phyloP scores from a whole-genome alignment of 2,888 invertebrate species.

The Pyralis farinalis region DNA sequence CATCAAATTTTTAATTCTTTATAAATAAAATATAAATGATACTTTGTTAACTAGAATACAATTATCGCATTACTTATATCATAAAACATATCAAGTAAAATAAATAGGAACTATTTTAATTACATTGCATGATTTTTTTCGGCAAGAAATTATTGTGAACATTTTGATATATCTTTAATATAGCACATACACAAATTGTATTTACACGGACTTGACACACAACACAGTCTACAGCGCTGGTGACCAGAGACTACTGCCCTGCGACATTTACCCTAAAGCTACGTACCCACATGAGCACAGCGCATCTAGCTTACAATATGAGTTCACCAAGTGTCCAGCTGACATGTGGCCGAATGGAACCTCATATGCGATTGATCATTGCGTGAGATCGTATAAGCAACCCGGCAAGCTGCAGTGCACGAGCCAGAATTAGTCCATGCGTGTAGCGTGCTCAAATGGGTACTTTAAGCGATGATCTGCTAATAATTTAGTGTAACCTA shows the following conservation, averaged over 20 bases:
- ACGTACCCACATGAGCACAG: slow-evolving; percentile 7
- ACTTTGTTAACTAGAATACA: too few relatives aligned
- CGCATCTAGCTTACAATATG: background rate
- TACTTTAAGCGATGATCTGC: background rate
- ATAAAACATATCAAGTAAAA: too few relatives aligned
- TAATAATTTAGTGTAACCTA: background rate
- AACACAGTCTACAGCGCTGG: background rate
- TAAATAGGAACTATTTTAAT: too few relatives aligned
- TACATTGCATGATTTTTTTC: too few relatives aligned
- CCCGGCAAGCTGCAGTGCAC: background rate
- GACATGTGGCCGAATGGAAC: background rate
- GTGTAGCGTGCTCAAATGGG: background rate
- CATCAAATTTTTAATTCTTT: too few relatives aligned
- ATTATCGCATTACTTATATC: too few relatives aligned
- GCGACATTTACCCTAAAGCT: slow-evolving; percentile 2
- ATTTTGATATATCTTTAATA: background rate
- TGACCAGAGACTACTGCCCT: background rate
- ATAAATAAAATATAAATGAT: too few relatives aligned
- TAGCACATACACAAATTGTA: background rate
- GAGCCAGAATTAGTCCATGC: background rate
- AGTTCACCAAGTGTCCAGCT: background rate
- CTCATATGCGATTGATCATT: background rate
- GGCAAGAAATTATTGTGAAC: too few relatives aligned
- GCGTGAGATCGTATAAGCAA: background rate
- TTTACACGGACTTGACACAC: background rate